Evolutionary conservation across 2,888 invertebrate genomes (phyloP), one percentile per base, ranked within the genome.

Genomic region (Tetropium fuscum): DNA sequence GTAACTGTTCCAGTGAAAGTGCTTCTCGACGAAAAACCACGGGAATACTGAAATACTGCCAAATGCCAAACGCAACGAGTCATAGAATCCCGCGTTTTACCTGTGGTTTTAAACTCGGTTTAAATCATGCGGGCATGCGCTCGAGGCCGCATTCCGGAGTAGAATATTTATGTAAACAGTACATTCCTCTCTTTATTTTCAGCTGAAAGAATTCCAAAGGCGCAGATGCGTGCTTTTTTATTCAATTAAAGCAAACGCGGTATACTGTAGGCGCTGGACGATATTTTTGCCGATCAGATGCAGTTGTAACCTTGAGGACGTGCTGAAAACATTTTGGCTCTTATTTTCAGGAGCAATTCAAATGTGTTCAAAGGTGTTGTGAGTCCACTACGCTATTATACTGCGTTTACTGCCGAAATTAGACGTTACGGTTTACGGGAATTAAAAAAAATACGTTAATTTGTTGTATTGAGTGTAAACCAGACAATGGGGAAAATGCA

Each of bases 1-100:
- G 13, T 4, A 10, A n/a, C 25, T 16, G 38, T 53, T 60, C 60
- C 41, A 63, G 65, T 60, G 68, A 67, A 70, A 64, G 64, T 60
- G 51, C 36, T 25, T 7, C 27, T 19, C 48, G 34, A 38, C 40
- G 15, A 22, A 20, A 15, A 20, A 51, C 34, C 27, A 38, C 51
- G 43, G 53, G 58, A 57, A 51, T 45, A 45, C 55, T 58, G 53
- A 56, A 58, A 54, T 45, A 38, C 38, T 45, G 60, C 53, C 55
- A 43, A 60, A 57, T 69, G 68, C 67, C 63, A 66, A 66, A 65
- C 64, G 61, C 54, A 55, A 71, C 73, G 76, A 78, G 70, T 78
- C 75, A 77, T 71, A 71, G 72, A 71, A 73, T 74, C 69, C 72
- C 74, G 72, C 69, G 70, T 73, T 57, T 78, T 76, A 77, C 78